phyloP scores from a whole-genome alignment of 35 echinoderm and acorn worm species.

The Chiridota heheva region DNA sequence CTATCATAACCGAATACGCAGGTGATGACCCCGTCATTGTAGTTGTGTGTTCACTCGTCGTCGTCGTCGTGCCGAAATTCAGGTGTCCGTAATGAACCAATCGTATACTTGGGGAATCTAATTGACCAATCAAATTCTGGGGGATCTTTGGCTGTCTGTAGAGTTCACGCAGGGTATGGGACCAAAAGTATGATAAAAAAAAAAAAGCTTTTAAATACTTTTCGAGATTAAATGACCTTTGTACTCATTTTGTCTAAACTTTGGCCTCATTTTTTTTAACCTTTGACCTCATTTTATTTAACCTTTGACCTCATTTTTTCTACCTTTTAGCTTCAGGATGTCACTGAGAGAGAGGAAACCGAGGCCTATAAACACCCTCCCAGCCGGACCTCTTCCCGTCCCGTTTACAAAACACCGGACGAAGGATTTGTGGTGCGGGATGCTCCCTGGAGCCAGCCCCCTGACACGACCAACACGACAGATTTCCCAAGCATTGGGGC shows the following conservation, averaged over 20 bases:
- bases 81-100: not conserved
- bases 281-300: no score
- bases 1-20: no score
- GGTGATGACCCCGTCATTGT: no score
- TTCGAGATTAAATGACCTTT: no score
- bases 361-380: slow-evolving; percentile 81
- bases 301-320: not conserved
- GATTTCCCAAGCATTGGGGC: slow-evolving; percentile 92
- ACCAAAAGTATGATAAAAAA: not conserved
- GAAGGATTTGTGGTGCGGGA: slow-evolving; percentile 66
- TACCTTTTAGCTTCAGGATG: slow-evolving; percentile 69
- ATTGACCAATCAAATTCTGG: no score
- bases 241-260: no score
- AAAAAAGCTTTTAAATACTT: no score
- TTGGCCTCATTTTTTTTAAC: not conserved
- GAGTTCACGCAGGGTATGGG: no score
- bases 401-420: not conserved
- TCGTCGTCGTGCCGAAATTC: not conserved
- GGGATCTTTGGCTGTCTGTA: not conserved
- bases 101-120: no score
- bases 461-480: slow-evolving; percentile 81
- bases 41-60: no score
- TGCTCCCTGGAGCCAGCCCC: slow-evolving; percentile 89
- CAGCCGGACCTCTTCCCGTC: slow-evolving; percentile 45
- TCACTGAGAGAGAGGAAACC: slow-evolving; percentile 64